Evolutionary conservation across 2,797 vertebrate species (phyloP).

Genomic region (Sternotherus odoratus): DNA sequence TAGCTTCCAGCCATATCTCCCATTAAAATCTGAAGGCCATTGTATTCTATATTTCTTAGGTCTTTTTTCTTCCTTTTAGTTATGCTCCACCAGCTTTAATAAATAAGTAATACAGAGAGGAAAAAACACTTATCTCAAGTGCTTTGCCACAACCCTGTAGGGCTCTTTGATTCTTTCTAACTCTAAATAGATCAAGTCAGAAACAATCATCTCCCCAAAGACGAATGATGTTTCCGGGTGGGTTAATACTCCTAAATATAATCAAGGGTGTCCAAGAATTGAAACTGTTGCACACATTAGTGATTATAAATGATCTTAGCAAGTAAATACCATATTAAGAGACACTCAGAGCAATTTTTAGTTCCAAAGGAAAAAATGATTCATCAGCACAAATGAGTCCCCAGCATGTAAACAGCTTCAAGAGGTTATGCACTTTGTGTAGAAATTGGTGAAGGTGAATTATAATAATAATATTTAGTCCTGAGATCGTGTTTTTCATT

Average conservation of each 20-base stretch:
- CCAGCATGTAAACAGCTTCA: slow-evolving; percentile 9
- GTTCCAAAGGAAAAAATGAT: slow-evolving; percentile 26
- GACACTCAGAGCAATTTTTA: slow-evolving; percentile 20
- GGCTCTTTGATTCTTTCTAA: slow-evolving; percentile 77
- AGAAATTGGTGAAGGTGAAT: not conserved
- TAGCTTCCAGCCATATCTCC: slow-evolving; percentile 84
- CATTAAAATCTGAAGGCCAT: slow-evolving; percentile 85
- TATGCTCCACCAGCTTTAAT: slow-evolving; percentile 85
- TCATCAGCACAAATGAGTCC: slow-evolving; percentile 22
- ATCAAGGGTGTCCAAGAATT: slow-evolving; percentile 40
- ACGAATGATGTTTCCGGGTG: slow-evolving; percentile 62
- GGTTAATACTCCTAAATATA: slow-evolving; percentile 64
- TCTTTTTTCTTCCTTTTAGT: slow-evolving; percentile 82
- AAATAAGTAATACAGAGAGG: slow-evolving; percentile 84
- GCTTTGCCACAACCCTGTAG: slow-evolving; percentile 73
- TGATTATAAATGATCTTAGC: slow-evolving; percentile 12
- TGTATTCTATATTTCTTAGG: slow-evolving; percentile 82
- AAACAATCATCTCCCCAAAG: slow-evolving; percentile 63
- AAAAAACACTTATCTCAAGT: slow-evolving; percentile 81
- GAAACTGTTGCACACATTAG: slow-evolving; percentile 35
- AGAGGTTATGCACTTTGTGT: not conserved
- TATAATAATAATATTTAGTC: slow-evolving; percentile 19
- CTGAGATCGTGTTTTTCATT: not conserved
- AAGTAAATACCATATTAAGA: slow-evolving; percentile 52
- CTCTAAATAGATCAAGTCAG: slow-evolving; percentile 78